Evolutionary conservation across 2,113 vertebrate species (phyloP).

Genomic region (Melospiza georgiana): DNA sequence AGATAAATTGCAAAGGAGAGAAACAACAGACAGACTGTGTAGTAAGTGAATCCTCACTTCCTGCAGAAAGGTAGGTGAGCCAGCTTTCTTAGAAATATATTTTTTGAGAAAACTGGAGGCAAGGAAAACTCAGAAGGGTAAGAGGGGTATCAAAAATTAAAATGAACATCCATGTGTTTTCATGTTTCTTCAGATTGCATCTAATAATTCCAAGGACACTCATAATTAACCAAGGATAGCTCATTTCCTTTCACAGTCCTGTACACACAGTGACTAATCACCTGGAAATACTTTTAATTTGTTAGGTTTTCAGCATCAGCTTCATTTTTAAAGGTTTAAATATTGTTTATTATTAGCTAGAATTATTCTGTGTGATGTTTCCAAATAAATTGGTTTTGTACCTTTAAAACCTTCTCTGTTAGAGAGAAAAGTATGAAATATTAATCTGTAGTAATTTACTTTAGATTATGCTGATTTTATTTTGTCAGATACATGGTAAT

Average conservation of each 20-base stretch:
- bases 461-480: not conserved
- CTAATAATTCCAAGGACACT: not conserved
- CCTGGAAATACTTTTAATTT: not conserved
- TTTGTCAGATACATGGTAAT: not conserved
- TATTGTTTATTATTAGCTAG: not conserved
- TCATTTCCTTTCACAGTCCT: not conserved
- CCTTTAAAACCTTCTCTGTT: not conserved
- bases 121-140: not conserved
- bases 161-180: not conserved
- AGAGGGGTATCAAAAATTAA: not conserved
- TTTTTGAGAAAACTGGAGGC: not conserved
- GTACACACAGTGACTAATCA: not conserved
- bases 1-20: not conserved
- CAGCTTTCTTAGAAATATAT: not conserved
- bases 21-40: not conserved
- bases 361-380: not conserved
- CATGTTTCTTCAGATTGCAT: not conserved
- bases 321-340: not conserved
- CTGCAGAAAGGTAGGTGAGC: not conserved
- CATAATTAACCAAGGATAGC: not conserved
- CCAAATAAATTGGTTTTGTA: not conserved
- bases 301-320: not conserved
- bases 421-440: not conserved
- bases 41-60: not conserved
- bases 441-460: not conserved